A percentile compares a stretch with the other conserved stretches of the same genome.
These are phyloP conservation scores for Lagorchestes hirsutus DNA, from an alignment of 2,797 vertebrate species.

Conservation along the genomic window DNA sequence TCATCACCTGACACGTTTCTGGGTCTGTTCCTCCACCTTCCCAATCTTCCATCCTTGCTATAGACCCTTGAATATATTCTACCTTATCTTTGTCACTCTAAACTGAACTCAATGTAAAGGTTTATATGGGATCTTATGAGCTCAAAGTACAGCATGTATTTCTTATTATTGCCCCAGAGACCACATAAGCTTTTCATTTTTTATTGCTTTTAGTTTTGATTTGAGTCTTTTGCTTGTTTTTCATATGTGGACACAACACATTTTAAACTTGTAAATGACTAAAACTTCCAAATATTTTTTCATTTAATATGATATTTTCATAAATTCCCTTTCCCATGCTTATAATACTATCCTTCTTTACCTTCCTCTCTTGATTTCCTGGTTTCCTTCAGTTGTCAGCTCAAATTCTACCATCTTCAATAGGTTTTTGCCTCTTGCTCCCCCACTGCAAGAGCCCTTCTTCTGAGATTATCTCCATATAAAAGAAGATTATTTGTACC, in stretches of 20 bases:
- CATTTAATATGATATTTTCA: background rate
- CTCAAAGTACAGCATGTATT: background rate
- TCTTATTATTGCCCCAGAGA: background rate
- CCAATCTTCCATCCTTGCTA: background rate
- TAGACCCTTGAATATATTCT: background rate
- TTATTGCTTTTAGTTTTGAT: background rate
- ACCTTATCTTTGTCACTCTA: background rate
- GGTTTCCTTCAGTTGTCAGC: background rate
- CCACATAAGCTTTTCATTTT: background rate
- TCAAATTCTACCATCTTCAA: background rate
- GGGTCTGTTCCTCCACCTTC: background rate
- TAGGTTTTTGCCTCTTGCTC: background rate
- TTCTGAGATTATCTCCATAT: background rate
- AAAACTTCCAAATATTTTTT: background rate
- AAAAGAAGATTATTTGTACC: background rate
- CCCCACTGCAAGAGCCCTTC: background rate
- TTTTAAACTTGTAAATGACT: background rate
- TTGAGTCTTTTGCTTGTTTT: background rate
- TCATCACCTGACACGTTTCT: background rate
- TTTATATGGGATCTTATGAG: background rate
- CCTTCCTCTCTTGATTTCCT: background rate
- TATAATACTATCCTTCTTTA: background rate
- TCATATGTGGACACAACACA: background rate
- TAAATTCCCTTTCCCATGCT: background rate
- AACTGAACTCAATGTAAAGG: background rate